phyloP scores from a whole-genome alignment of 1,140 invertebrate genomes.

The Idris sp. region DNA sequence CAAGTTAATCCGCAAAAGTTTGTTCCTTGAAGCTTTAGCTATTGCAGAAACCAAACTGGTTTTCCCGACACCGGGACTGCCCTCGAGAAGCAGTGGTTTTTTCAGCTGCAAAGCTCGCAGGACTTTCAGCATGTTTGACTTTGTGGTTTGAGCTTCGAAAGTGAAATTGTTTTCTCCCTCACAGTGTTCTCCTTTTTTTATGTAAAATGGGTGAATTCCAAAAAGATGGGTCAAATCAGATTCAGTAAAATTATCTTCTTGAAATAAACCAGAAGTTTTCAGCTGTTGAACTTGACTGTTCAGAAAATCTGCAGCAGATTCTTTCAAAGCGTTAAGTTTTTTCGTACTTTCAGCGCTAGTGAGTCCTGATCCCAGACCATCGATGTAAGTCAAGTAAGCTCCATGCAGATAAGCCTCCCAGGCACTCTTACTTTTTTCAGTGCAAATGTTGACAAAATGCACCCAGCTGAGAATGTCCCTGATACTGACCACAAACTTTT shows the following conservation, averaged over 20 bases:
- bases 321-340: slow-evolving; percentile 78
- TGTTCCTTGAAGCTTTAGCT: slow-evolving; percentile 89
- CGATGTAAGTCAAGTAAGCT: slow-evolving; percentile 82
- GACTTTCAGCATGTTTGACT: slow-evolving; percentile 89
- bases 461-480: slow-evolving; percentile 96
- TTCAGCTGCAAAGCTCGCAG: slow-evolving; percentile 92
- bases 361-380: slow-evolving; percentile 88
- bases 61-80: slow-evolving; percentile 98
- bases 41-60: slow-evolving; percentile 96
- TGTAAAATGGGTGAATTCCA: slow-evolving; percentile 86
- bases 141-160: slow-evolving; percentile 90
- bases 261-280: not conserved
- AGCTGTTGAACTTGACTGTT: slow-evolving; percentile 63
- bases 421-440: slow-evolving; percentile 74
- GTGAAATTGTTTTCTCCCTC: slow-evolving; percentile 78
- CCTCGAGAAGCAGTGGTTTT: slow-evolving; percentile 97
- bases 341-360: slow-evolving; percentile 80
- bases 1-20: slow-evolving; percentile 95
- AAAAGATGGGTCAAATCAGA: slow-evolving; percentile 75
- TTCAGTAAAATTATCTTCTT: not conserved
- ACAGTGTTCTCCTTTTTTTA: slow-evolving; percentile 77
- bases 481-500: slow-evolving; percentile 90
- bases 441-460: slow-evolving; percentile 89
- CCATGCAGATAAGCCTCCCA: slow-evolving; percentile 84
- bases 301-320: slow-evolving; percentile 78